A percentile compares a stretch with the other conserved stretches of the same genome.
phyloP scores from a whole-genome alignment of 2,888 invertebrate species.

The Megamerina dolium region DNA sequence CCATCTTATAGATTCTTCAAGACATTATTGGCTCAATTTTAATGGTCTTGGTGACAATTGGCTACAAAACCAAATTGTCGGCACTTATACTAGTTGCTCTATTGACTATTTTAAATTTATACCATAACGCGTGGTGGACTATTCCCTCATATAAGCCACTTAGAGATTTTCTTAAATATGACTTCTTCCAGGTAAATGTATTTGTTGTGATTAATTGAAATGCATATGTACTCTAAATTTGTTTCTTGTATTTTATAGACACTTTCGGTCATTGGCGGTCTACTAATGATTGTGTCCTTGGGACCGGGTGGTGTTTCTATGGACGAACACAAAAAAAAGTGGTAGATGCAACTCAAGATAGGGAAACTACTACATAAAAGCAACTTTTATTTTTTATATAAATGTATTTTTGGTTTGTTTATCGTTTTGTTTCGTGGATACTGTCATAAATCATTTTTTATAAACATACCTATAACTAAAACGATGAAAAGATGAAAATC shows the following conservation, averaged over 20 bases:
- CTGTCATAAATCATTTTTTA: conserved; percentile 23
- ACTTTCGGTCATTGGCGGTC: conserved; percentile 95
- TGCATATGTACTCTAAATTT: neutral
- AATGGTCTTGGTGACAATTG: conserved; percentile 93
- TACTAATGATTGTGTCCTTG: conserved; percentile 94
- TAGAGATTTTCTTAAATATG: conserved; percentile 98
- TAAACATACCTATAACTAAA: no score
- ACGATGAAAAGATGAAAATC: conserved; percentile 10
- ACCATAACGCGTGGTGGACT: conserved; percentile 98
- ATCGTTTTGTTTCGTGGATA: conserved; percentile 23
- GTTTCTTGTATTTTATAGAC: conserved; percentile 60
- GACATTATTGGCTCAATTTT: conserved; percentile 89
- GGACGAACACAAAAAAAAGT: conserved; percentile 99
- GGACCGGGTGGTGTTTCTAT: conserved; percentile 99
- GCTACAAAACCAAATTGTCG: conserved; percentile 97
- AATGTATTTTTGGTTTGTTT: conserved; percentile 24
- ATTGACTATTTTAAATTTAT: conserved; percentile 84
- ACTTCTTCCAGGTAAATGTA: conserved; percentile 92
- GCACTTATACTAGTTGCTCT: conserved; percentile 89
- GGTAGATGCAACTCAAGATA: conserved; percentile 34
- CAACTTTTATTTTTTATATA: conserved; percentile 19
- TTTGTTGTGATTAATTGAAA: neutral
- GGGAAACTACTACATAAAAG: conserved; percentile 6
- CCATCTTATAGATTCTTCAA: conserved; percentile 67
- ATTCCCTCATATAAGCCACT: conserved; percentile 92